Conservation (phyloP, 2,888 invertebrate genomes). For the Meteorus colon region DNA sequence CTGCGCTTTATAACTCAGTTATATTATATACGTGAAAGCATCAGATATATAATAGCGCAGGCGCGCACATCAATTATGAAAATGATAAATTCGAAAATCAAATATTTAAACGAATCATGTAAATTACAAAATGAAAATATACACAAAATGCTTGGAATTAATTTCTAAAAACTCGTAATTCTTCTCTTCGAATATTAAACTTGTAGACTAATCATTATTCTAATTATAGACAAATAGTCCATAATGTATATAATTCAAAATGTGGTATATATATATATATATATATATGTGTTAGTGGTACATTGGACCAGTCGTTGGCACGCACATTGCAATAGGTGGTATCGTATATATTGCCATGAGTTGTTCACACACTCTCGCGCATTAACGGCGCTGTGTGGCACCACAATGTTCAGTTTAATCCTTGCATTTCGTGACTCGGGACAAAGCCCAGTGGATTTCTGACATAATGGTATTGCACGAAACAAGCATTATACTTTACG, state of each 20-base stretch:
- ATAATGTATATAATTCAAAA: not conserved
- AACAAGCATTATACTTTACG: constrained; percentile 67
- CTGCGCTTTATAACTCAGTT: constrained; percentile 52
- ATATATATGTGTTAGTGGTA: constrained; percentile 33
- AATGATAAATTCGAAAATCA: not conserved
- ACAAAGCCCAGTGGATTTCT: constrained; percentile 73
- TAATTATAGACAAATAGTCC: constrained; percentile 7
- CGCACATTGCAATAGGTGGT: constrained; percentile 33
- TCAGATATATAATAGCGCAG: not conserved
- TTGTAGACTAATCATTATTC: not conserved
- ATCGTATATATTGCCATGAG: constrained; percentile 17
- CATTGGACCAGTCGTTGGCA: constrained; percentile 40
- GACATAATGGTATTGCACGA: constrained; percentile 71
- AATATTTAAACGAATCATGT: not conserved
- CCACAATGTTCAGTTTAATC: constrained; percentile 68
- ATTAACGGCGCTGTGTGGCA: constrained; percentile 49
- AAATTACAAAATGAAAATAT: not conserved
- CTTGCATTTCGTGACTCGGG: constrained; percentile 72
- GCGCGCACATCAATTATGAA: not conserved
- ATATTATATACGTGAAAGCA: constrained; percentile 32
- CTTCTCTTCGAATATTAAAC: not conserved
- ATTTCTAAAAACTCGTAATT: not conserved
- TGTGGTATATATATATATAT: constrained; percentile 7
- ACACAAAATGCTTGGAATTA: not conserved
- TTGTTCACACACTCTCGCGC: constrained; percentile 51